Conservation (phyloP, 2,797 vertebrate genomes). For the Chloroceryle inda region DNA sequence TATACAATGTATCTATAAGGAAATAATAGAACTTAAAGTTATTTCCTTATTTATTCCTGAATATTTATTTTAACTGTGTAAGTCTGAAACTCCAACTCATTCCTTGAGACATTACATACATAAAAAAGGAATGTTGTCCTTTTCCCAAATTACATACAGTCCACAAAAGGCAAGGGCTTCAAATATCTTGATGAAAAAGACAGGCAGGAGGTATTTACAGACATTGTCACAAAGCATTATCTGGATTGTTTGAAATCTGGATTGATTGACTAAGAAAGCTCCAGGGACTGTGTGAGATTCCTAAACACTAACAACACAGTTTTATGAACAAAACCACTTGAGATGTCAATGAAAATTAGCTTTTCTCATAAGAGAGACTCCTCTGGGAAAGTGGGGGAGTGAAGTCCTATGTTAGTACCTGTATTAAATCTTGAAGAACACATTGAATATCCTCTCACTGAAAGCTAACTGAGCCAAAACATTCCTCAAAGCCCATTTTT, state of each 20-base stretch:
- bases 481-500: background rate
- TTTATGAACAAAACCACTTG: background rate
- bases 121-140: accelerated
- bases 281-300: background rate
- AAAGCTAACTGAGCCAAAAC: background rate
- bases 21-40: background rate
- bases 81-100: background rate
- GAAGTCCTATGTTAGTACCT: background rate
- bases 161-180: background rate
- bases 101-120: background rate
- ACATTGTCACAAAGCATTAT: background rate
- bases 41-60: background rate
- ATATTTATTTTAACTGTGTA: background rate
- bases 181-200: background rate
- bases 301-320: background rate
- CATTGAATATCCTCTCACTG: background rate
- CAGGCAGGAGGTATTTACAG: background rate
- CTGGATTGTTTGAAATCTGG: background rate
- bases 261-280: background rate
- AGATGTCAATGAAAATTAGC: background rate
- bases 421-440: background rate
- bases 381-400: background rate
- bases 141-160: background rate
- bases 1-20: background rate
- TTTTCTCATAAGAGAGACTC: background rate